Conservation (phyloP, 2,113 vertebrate genomes). For the Bagarius yarrelli region DNA sequence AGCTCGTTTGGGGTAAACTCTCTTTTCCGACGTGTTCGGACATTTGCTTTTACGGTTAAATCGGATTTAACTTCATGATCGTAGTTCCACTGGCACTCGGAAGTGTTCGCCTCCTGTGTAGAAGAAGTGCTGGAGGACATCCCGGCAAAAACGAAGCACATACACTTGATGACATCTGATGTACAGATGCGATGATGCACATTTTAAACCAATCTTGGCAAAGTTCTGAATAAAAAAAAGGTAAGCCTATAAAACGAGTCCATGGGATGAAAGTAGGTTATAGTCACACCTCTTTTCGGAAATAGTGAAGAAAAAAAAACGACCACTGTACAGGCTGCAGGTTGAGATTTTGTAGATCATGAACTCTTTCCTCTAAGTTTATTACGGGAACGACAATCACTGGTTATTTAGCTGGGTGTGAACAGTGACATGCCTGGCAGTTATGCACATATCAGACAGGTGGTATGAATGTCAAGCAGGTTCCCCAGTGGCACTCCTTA, state of each 20-base stretch:
- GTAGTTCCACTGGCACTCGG: constrained; percentile 34
- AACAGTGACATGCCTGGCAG: neutral
- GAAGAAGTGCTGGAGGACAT: constrained; percentile 34
- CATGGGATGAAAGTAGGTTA: neutral
- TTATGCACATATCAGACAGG: neutral
- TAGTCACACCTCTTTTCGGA: constrained; percentile 20
- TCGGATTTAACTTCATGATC: constrained; percentile 24
- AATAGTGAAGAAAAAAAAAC: neutral
- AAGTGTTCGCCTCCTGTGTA: neutral
- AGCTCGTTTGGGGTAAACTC: constrained; percentile 57
- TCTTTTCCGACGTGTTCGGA: constrained; percentile 48
- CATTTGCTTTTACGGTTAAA: neutral
- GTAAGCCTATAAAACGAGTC: neutral
- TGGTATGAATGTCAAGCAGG: neutral
- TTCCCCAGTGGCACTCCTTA: neutral
- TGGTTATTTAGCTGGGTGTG: neutral
- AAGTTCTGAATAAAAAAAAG: neutral
- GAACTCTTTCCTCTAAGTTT: neutral
- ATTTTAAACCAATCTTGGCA: neutral
- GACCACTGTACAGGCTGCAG: constrained; percentile 22
- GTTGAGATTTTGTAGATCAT: neutral
- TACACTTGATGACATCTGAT: neutral
- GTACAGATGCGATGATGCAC: neutral
- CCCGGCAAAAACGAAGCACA: neutral
- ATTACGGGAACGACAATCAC: neutral